phyloP scores from a whole-genome alignment of 2,113 vertebrate species.

The Nothobranchius furzeri region DNA sequence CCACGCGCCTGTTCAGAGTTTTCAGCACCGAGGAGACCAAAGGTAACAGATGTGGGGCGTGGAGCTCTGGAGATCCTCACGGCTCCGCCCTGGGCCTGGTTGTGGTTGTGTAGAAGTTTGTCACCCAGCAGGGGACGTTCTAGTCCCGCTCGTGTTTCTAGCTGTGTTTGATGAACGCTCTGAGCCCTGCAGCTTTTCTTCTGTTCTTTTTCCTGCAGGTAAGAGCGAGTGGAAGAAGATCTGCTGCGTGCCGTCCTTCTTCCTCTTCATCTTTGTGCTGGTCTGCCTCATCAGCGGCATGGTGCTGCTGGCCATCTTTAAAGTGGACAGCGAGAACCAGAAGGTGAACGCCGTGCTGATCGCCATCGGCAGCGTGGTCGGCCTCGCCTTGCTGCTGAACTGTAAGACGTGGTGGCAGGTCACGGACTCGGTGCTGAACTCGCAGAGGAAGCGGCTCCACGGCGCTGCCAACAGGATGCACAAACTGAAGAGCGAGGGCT shows the following conservation, averaged over 20 bases:
- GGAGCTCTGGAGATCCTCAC: too few species aligned
- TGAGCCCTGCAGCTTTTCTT: background rate
- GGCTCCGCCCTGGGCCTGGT: too few species aligned
- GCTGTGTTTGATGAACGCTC: background rate
- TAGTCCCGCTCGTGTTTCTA: background rate
- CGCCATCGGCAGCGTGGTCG: conserved; percentile 85
- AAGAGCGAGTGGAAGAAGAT: conserved; percentile 97
- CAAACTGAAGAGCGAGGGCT: conserved; percentile 95
- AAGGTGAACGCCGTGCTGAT: conserved; percentile 89
- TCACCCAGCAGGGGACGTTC: background rate
- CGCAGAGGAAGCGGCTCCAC: conserved; percentile 94
- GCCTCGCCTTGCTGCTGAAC: conserved; percentile 89
- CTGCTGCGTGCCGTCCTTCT: conserved; percentile 93
- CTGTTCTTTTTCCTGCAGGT: conserved; percentile 68
- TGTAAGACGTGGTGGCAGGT: conserved; percentile 97
- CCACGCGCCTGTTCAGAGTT: conserved; percentile 93
- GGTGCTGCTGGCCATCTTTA: conserved; percentile 86
- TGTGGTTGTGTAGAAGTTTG: too few species aligned
- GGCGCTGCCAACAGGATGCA: conserved; percentile 90
- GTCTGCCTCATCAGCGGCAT: conserved; percentile 85
- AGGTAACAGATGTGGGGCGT: conserved; percentile 69
- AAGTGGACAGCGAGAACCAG: conserved; percentile 82
- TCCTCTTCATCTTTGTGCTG: conserved; percentile 89
- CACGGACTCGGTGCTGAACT: conserved; percentile 91
- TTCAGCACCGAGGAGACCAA: conserved; percentile 95